These are phyloP conservation scores for Malurus splendens DNA, from an alignment of 2,797 vertebrate genomes.

Conservation along the genomic window DNA sequence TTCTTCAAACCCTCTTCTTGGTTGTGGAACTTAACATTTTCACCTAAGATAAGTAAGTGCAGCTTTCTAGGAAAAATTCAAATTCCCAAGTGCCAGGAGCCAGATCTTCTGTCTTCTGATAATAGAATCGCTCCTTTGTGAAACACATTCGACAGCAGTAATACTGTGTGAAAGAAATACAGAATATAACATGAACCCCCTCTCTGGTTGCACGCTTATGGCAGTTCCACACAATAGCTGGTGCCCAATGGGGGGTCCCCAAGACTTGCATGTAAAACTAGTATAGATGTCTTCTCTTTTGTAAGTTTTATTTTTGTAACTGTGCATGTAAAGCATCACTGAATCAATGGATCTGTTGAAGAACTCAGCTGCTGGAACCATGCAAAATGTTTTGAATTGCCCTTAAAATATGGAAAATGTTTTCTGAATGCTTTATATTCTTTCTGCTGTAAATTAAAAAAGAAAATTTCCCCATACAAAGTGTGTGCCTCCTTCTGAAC, in stretches of 20 bases:
- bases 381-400: slow-evolving; percentile 99
- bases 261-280: slow-evolving; percentile 99
- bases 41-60: slow-evolving; percentile 64
- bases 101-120: slow-evolving; percentile 76
- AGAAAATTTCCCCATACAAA: slow-evolving; percentile 87
- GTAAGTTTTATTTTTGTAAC: slow-evolving; percentile 99
- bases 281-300: slow-evolving; percentile 95
- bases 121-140: slow-evolving; percentile 75
- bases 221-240: slow-evolving; percentile 92
- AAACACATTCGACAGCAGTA: slow-evolving; percentile 73
- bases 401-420: slow-evolving; percentile 99
- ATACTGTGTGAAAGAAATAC: slow-evolving; percentile 85
- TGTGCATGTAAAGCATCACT: slow-evolving; percentile 99
- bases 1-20: slow-evolving; percentile 60
- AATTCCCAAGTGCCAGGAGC: slow-evolving; percentile 77
- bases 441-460: slow-evolving; percentile 99
- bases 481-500: slow-evolving; percentile 68
- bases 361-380: slow-evolving; percentile 99
- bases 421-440: slow-evolving; percentile 99
- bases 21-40: slow-evolving; percentile 67
- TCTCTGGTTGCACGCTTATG: slow-evolving; percentile 98
- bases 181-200: slow-evolving; percentile 93
- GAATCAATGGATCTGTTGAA: slow-evolving; percentile 99
- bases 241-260: slow-evolving; percentile 91
- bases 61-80: slow-evolving; percentile 70